Base-by-base conservation (phyloP, 1,140 invertebrate species). In the Drosophila orena region DNA sequence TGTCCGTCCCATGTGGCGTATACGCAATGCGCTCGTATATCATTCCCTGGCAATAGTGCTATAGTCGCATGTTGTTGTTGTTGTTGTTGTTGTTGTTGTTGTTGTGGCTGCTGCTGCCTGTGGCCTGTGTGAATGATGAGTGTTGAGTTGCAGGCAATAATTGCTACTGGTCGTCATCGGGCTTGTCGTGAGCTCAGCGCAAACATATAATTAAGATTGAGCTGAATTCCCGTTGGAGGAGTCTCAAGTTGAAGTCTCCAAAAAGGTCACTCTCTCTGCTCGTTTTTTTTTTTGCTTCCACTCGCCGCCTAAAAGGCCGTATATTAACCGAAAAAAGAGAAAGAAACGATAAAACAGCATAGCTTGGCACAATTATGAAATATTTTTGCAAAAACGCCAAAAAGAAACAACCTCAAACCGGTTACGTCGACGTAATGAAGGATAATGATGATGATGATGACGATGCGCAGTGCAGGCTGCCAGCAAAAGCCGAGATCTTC, bases 291-390 rank as follows among this genome's bases (percentile, higher is more conserved):
- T 40, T 24, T 14, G 3, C 12, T 37, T 4, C 12, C 35, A 12
- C 47, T 49, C 27, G 43, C 12, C 56, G 68, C 69, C 52, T 84
- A 84, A 83, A 83, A 81, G 44, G 79, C 79, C 70, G 80, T 86
- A 85, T 80, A 72, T 85, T 85, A 83, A 47, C 59, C 59, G n/a
- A n/a, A 71, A 83, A 65, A 90, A 81, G 77, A 43, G 6, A 43
- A 20, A 43, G 8, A 11, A 11, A 17, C 20, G 17, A 3, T 83
- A 79, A 52, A 60, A 44, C 38, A 49, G 75, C 77, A 91, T 77
- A 76, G 66, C 83, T 91, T 81, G 83, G 89, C 84, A 91, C 89
- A 91, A 91, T 91, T 91, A 91, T 89, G 74, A 89, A 85, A 91
- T 89, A 77, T 77, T 89, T 91, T 78, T 56, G 73, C 65, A 81